These are phyloP conservation scores for Sebastes fasciatus DNA, from an alignment of 2,113 vertebrate species.

Conservation along the genomic window DNA sequence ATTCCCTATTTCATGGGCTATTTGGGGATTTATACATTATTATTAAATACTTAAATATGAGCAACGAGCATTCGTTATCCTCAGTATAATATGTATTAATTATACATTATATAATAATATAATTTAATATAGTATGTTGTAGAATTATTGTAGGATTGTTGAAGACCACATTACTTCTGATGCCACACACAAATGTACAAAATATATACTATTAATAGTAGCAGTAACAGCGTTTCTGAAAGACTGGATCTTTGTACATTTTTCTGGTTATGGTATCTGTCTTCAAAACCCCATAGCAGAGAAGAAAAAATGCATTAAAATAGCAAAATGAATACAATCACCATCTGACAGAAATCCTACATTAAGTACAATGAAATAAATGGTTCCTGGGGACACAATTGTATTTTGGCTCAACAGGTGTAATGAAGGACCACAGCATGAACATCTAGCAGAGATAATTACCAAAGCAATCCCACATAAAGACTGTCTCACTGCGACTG, in stretches of 20 bases:
- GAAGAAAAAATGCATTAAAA: neutral
- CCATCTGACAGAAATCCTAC: neutral
- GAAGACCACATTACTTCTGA: neutral
- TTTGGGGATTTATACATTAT: too few species aligned
- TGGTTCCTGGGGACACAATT: neutral
- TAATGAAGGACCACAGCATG: constrained; percentile 1
- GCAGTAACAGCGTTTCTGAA: neutral
- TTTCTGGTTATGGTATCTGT: neutral
- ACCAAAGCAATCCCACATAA: neutral
- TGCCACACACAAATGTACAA: neutral
- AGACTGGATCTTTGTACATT: neutral
- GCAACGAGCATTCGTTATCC: too few species aligned
- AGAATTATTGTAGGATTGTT: too few species aligned
- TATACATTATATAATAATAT: too few species aligned
- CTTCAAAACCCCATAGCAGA: neutral
- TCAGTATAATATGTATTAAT: too few species aligned
- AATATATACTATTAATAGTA: neutral
- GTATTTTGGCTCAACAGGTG: neutral
- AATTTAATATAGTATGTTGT: too few species aligned
- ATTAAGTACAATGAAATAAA: neutral
- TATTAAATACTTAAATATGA: too few species aligned
- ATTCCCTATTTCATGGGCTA: too few species aligned
- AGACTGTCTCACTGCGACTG: neutral
- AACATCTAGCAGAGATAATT: neutral
- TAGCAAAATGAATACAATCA: neutral